These are phyloP conservation scores for Lottia scabra DNA, from an alignment of 2,888 invertebrate species.

Conservation along the genomic window DNA sequence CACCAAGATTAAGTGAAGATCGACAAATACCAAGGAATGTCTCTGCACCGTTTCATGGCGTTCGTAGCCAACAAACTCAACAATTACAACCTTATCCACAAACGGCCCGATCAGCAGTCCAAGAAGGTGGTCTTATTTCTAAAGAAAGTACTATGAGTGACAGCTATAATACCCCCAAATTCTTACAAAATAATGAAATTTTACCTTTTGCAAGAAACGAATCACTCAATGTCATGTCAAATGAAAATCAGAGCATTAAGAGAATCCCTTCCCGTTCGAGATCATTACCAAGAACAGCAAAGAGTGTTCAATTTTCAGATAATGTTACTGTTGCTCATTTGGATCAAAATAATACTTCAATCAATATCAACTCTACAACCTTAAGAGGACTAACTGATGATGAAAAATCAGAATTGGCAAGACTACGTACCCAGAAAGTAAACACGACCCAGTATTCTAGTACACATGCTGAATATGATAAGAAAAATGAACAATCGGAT, in stretches of 20 bases:
- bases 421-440: constrained; percentile 18
- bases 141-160: constrained; percentile 57
- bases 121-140: constrained; percentile 34
- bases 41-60: not conserved
- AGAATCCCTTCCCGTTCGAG: constrained; percentile 29
- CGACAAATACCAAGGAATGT: constrained; percentile 39
- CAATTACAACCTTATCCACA: constrained; percentile 18
- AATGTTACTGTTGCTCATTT: constrained; percentile 54
- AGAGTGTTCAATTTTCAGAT: constrained; percentile 56
- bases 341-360: constrained; percentile 38
- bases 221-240: constrained; percentile 59
- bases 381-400: constrained; percentile 3
- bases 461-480: constrained; percentile 47
- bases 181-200: constrained; percentile 62
- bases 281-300: constrained; percentile 23
- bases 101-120: constrained; percentile 12
- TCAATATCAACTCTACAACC: constrained; percentile 40
- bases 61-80: not conserved
- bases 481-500: constrained; percentile 33
- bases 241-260: constrained; percentile 56
- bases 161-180: constrained; percentile 62
- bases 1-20: constrained; percentile 43
- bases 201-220: constrained; percentile 52
- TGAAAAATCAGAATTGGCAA: not conserved
- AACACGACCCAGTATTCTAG: constrained; percentile 51